Conservation (phyloP, 2,888 invertebrate genomes). For the Tetragonisca angustula region DNA sequence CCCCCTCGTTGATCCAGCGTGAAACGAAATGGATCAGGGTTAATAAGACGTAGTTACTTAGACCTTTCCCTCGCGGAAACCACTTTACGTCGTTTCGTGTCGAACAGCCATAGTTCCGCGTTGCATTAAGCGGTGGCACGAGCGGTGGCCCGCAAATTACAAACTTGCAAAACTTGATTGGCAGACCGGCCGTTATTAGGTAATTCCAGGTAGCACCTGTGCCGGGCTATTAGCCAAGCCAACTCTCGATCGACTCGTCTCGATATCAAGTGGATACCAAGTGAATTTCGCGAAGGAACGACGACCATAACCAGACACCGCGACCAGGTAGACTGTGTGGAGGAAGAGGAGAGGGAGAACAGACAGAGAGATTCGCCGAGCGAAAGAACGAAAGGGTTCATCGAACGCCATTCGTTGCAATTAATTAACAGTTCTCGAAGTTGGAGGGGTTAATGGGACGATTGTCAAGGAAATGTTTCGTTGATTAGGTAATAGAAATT, state of each 20-base stretch:
- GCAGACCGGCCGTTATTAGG: constrained; percentile 44
- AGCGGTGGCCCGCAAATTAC: constrained; percentile 46
- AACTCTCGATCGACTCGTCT: constrained; percentile 41
- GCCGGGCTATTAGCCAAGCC: constrained; percentile 34
- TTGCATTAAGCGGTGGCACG: constrained; percentile 30
- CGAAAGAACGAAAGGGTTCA: not conserved
- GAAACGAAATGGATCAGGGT: constrained; percentile 24
- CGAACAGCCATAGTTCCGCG: constrained; percentile 16
- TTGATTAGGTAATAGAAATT: not conserved
- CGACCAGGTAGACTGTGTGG: not conserved
- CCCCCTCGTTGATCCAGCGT: not conserved
- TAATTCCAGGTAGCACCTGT: constrained; percentile 57
- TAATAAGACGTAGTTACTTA: constrained; percentile 15
- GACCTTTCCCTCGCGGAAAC: not conserved
- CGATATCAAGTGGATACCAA: constrained; percentile 42
- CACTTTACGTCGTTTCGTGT: constrained; percentile 1
- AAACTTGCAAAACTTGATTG: constrained; percentile 53
- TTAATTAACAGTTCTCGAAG: constrained; percentile 6
- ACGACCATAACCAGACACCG: constrained; percentile 10
- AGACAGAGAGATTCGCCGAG: not conserved
- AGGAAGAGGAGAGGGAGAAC: not conserved
- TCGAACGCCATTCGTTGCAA: not conserved
- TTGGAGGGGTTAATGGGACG: not conserved
- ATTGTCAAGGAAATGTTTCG: not conserved
- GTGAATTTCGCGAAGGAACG: constrained; percentile 25